phyloP scores from a whole-genome alignment of 2,113 vertebrate species.

The Podarcis cretensis region DNA sequence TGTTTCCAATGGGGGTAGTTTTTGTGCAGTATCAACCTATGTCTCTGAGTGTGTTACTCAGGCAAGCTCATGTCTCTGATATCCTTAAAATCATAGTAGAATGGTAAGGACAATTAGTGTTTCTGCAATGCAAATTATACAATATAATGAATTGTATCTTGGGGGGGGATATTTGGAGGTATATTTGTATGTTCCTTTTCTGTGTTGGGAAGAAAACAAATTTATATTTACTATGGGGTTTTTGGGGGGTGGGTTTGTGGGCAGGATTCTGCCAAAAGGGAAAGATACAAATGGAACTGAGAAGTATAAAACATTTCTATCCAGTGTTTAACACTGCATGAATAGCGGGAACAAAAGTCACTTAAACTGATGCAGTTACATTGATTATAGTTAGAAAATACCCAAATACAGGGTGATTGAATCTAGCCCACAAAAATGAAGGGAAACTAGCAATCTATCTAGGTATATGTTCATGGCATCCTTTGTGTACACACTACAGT shows the following conservation, averaged over 20 bases:
- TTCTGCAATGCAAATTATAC: not conserved
- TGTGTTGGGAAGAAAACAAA: not conserved
- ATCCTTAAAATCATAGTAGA: not conserved
- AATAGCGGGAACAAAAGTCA: not conserved
- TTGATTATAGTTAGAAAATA: not conserved
- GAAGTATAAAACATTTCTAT: conserved; percentile 3
- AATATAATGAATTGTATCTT: not conserved
- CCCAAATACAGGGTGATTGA: no score
- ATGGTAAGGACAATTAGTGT: not conserved
- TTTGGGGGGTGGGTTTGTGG: not conserved
- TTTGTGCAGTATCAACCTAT: not conserved
- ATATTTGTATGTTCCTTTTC: not conserved
- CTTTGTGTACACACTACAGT: not conserved
- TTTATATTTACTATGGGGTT: not conserved
- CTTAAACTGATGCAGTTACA: not conserved
- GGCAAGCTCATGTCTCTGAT: not conserved
- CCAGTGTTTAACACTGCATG: not conserved
- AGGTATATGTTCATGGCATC: not conserved
- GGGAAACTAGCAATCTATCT: not conserved
- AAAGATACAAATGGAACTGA: not conserved
- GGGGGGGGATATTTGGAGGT: not conserved
- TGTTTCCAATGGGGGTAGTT: not conserved
- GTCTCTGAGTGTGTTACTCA: not conserved
- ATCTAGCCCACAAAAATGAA: not conserved
- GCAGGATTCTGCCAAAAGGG: not conserved